A percentile compares a stretch with the other conserved stretches of the same genome.
Evolutionary conservation across 2,888 invertebrate species (phyloP).

Genomic region (Agriopis leucophaearia): DNA sequence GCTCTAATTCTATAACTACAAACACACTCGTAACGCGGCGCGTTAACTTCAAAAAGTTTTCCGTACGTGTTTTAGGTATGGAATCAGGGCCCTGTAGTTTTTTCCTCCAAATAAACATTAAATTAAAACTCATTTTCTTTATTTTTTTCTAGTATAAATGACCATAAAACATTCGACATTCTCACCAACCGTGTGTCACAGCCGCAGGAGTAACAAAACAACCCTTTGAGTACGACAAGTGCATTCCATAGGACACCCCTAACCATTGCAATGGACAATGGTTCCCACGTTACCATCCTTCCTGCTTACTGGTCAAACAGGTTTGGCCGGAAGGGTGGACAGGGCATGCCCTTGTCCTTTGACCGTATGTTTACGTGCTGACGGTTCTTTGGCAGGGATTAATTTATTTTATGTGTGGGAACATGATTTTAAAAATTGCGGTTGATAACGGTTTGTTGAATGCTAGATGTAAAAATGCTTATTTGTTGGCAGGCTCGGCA

Average conservation of each 20-base stretch:
- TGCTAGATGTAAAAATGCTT: neutral
- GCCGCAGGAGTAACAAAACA: slow-evolving; percentile 25
- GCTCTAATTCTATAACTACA: too few species aligned
- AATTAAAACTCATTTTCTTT: too few species aligned
- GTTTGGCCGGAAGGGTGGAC: slow-evolving; percentile 65
- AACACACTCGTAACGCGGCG: too few species aligned
- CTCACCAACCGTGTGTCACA: slow-evolving; percentile 28
- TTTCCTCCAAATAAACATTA: too few species aligned
- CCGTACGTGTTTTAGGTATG: too few species aligned
- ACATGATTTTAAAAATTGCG: slow-evolving; percentile 2
- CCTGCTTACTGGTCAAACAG: slow-evolving; percentile 72
- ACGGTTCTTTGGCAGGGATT: slow-evolving; percentile 44
- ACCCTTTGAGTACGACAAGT: slow-evolving; percentile 29
- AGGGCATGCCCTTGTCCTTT: slow-evolving; percentile 76
- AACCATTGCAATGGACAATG: slow-evolving; percentile 57
- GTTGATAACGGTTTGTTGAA: slow-evolving; percentile 15
- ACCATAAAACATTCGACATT: neutral
- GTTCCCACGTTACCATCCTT: slow-evolving; percentile 67
- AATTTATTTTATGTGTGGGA: slow-evolving; percentile 33
- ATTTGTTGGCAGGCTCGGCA: neutral
- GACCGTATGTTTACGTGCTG: slow-evolving; percentile 44
- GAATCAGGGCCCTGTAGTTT: too few species aligned
- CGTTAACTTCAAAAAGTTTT: too few species aligned
- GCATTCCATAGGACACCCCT: slow-evolving; percentile 9
- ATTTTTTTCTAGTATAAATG: too few species aligned